These are phyloP conservation scores for Andrena dorsata DNA, from an alignment of 2,888 invertebrate genomes.

Conservation along the genomic window DNA sequence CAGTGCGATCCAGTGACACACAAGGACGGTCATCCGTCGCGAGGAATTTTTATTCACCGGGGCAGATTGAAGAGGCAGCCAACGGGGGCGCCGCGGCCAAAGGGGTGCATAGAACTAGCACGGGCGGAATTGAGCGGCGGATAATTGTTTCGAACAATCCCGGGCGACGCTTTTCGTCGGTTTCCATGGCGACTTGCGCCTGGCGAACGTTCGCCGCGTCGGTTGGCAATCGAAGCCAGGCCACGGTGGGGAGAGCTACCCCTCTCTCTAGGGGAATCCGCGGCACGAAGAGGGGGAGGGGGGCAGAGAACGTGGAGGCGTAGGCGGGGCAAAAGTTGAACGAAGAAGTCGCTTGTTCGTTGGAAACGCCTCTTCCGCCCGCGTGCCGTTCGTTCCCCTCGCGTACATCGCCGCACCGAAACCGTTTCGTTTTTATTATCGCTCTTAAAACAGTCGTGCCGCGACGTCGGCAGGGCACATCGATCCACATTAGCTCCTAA, in stretches of 20 bases:
- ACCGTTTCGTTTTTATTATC: conserved; percentile 84
- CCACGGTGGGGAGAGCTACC: conserved; percentile 58
- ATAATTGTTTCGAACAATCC: conserved; percentile 85
- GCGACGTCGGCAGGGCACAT: conserved; percentile 77
- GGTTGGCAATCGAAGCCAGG: conserved; percentile 67
- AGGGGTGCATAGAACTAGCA: conserved; percentile 63
- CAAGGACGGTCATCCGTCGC: conserved; percentile 34
- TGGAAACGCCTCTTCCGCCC: conserved; percentile 77
- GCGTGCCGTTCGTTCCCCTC: conserved; percentile 64
- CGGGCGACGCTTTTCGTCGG: conserved; percentile 75
- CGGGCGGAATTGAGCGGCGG: conserved; percentile 83
- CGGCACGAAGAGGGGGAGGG: conserved; percentile 5
- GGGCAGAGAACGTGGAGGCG: conserved; percentile 67
- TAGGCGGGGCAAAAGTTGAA: conserved; percentile 77
- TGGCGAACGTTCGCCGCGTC: conserved; percentile 57
- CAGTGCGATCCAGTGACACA: too few species aligned
- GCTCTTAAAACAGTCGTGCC: conserved; percentile 76
- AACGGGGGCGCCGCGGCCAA: conserved; percentile 54
- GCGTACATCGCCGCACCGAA: conserved; percentile 59
- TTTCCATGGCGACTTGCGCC: conserved; percentile 81
- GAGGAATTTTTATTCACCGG: conserved; percentile 80
- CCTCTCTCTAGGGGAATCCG: conserved; percentile 54
- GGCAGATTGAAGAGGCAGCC: conserved; percentile 77
- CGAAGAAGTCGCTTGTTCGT: conserved; percentile 76
- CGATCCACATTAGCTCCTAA: conserved; percentile 84